These are phyloP conservation scores for Lithodes maja DNA, from an alignment of 2,888 invertebrate genomes.

Conservation along the genomic window DNA sequence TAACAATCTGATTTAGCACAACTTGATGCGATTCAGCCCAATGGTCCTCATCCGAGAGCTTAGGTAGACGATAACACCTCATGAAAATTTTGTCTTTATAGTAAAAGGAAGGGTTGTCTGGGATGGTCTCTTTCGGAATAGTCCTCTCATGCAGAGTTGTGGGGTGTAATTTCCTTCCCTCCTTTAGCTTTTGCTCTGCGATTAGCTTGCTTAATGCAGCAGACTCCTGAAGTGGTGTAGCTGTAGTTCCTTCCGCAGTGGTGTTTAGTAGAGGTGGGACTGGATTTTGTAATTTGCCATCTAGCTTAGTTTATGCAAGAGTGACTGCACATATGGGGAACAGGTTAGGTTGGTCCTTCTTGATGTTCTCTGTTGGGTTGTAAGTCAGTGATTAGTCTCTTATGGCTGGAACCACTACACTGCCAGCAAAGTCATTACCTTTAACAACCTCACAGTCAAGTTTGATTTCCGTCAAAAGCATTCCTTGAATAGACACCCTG, in stretches of 20 bases:
- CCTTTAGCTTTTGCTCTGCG: not conserved
- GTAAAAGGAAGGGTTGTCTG: not conserved
- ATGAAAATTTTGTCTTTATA: not conserved
- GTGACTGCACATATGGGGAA: not conserved
- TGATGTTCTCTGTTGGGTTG: slow-evolving; percentile 19
- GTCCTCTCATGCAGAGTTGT: not conserved
- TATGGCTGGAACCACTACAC: slow-evolving; percentile 2
- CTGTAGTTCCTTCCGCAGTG: not conserved
- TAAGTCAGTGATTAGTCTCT: not conserved
- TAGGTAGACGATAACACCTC: not conserved
- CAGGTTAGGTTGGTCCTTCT: slow-evolving; percentile 13
- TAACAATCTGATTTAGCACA: not conserved
- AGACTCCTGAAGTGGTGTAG: not conserved
- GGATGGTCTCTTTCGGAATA: not conserved
- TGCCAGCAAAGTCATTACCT: slow-evolving; percentile 12
- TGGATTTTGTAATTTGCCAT: not conserved
- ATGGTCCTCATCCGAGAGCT: not conserved
- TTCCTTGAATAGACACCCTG: not conserved
- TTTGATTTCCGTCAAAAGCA: not conserved
- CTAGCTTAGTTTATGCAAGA: not conserved
- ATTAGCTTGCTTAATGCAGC: not conserved
- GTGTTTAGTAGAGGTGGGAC: not conserved
- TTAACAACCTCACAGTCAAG: not conserved
- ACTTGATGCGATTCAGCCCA: slow-evolving; percentile 3
- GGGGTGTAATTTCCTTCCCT: not conserved